Conservation (phyloP, 92 coral and sea anemone species). For the Umimayanthus kanabou region DNA sequence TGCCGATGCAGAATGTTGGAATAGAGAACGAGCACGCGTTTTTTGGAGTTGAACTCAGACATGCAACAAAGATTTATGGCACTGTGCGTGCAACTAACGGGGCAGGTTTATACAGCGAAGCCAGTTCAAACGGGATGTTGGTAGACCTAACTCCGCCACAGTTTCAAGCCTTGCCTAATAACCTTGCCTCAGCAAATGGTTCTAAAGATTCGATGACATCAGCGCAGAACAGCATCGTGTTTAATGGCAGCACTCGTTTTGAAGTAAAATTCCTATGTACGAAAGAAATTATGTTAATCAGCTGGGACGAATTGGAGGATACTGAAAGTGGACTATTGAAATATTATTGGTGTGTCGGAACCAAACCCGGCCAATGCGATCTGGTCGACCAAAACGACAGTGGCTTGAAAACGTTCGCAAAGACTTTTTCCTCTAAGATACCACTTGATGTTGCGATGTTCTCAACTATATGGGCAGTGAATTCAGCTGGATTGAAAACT, state of each 20-base stretch:
- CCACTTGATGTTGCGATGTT: background rate
- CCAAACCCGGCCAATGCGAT: constrained; percentile 33
- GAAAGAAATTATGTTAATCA: background rate
- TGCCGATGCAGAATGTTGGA: constrained; percentile 53
- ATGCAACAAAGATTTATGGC: constrained; percentile 63
- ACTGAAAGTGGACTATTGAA: constrained; percentile 59
- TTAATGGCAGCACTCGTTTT: background rate
- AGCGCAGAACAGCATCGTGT: no score
- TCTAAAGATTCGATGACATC: background rate
- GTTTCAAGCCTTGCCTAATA: constrained; percentile 1
- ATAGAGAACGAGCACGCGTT: constrained; percentile 47
- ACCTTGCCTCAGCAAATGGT: background rate
- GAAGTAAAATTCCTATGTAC: background rate
- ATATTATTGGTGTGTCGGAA: constrained; percentile 71
- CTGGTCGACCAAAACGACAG: background rate
- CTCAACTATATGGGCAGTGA: background rate
- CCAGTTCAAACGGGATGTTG: constrained; percentile 58
- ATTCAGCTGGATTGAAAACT: background rate
- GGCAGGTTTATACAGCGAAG: constrained; percentile 60
- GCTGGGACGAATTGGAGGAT: constrained; percentile 39
- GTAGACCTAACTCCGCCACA: constrained; percentile 71
- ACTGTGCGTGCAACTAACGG: constrained; percentile 73
- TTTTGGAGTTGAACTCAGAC: constrained; percentile 56
- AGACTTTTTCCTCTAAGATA: background rate
- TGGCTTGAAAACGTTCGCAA: background rate